Conservation (phyloP, 2,113 vertebrate species). For the Chrysochloris asiatica region DNA sequence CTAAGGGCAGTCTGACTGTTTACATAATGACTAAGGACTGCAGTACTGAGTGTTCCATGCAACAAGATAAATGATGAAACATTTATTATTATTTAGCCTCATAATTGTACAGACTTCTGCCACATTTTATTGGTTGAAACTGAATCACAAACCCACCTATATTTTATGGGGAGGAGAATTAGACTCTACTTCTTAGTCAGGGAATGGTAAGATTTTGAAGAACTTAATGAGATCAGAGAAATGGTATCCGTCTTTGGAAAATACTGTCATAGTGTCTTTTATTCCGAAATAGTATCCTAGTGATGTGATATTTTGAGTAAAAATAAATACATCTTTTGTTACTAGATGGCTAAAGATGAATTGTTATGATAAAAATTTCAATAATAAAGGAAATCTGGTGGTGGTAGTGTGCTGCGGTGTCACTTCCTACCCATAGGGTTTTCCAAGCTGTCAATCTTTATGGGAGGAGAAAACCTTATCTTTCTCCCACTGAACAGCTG, state of each 20-base stretch:
- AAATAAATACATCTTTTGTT: neutral
- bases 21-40: neutral
- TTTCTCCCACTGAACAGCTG: too few species aligned
- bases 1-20: neutral
- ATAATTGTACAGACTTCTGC: neutral
- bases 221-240: neutral
- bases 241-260: neutral
- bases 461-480: too few species aligned
- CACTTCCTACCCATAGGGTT: too few species aligned
- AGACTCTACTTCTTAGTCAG: too few species aligned
- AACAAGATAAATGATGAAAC: neutral
- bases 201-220: too few species aligned
- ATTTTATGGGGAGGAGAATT: too few species aligned
- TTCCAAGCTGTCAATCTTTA: too few species aligned
- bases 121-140: slow-evolving; percentile 16
- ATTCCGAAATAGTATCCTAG: slow-evolving; percentile 23
- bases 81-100: neutral
- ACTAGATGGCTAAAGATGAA: neutral
- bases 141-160: neutral
- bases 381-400: slow-evolving; percentile 3
- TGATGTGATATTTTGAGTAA: neutral
- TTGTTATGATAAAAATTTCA: neutral
- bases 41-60: neutral
- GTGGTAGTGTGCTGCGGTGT: too few species aligned
- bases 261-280: neutral